phyloP scores from a whole-genome alignment of 1,140 invertebrate genomes.

The Pogonomyrmex barbatus region DNA sequence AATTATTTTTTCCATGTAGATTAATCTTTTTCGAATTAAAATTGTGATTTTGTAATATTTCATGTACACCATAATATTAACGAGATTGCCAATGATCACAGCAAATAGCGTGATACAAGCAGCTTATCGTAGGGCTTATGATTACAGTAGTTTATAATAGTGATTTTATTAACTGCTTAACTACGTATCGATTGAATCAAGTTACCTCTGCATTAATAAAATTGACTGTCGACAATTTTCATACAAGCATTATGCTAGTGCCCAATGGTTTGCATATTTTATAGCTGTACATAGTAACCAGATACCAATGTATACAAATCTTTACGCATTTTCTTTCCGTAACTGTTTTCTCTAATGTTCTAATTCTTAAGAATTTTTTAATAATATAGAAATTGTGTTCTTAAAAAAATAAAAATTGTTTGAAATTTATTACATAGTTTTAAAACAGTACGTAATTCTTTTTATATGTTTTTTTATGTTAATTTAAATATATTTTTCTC shows the following conservation, averaged over 20 bases:
- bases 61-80: constrained; percentile 9
- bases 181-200: constrained; percentile 53
- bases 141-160: constrained; percentile 41
- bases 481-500: constrained; percentile 17
- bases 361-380: not conserved
- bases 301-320: not conserved
- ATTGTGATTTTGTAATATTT: not conserved
- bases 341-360: not conserved
- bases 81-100: constrained; percentile 35
- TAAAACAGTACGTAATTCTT: not conserved
- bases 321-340: not conserved
- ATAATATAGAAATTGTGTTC: not conserved
- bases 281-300: not conserved
- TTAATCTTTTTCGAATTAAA: not conserved
- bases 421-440: not conserved
- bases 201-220: constrained; percentile 50
- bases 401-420: not conserved
- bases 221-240: constrained; percentile 48
- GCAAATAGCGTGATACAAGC: constrained; percentile 51
- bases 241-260: constrained; percentile 16
- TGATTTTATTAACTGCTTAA: constrained; percentile 53
- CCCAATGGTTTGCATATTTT: constrained; percentile 35
- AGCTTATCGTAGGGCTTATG: constrained; percentile 30
- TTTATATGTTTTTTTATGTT: not conserved
- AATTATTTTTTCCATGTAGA: not conserved